Base-by-base conservation (phyloP, 1,140 invertebrate species). In the Tenebrio molitor region DNA sequence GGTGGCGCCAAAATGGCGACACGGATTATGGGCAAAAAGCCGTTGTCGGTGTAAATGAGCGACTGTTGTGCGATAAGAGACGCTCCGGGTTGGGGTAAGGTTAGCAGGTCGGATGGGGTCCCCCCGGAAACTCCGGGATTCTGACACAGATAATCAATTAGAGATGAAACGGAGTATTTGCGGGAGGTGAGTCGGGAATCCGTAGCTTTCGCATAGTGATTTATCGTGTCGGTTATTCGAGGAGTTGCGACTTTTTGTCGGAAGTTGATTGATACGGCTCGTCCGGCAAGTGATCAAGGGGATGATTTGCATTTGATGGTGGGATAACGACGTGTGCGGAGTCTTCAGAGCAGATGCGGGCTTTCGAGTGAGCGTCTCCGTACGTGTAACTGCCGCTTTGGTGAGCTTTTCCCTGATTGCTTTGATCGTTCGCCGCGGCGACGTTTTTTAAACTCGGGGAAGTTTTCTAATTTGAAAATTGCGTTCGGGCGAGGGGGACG, bases 301-400 rank as follows among this genome's bases (percentile, higher is more conserved):
- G 23, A 16, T 44, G 63, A 66, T 66, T 66, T 66, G 42, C 64
- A 66, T 66, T 34, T 66, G 64, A 66, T 66, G 64, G 64, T 44
- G 8, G 64, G 42, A 66, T 66, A 66, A 66, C 36, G 36, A 66
- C 29, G 64, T 66, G 64, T 66, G 36, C 39, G 10, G 50, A 23
- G 10, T 58, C 50, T 58, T 58, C 29, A 58, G 23, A 25, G 50
- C 21, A 58, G 50, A 58, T 58, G 50, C 50, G 50, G 50, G 50
- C n/a, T n/a, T n/a, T 50, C 7, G 15, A 10, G 10, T 50, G 25
- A 29, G 25, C 25, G 3, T 4, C 25, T 29, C 3, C 25, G 3
- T 29, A 29, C 25, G 25, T 12, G 36, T 5, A 39, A 39, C 36
- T 39, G 36, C 36, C 4, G 36, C 36, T 39, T 39, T 39, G 36